Evolutionary conservation across 2,113 vertebrate species (phyloP), one percentile per base, ranked within the genome.

Genomic region (Columba livia): DNA sequence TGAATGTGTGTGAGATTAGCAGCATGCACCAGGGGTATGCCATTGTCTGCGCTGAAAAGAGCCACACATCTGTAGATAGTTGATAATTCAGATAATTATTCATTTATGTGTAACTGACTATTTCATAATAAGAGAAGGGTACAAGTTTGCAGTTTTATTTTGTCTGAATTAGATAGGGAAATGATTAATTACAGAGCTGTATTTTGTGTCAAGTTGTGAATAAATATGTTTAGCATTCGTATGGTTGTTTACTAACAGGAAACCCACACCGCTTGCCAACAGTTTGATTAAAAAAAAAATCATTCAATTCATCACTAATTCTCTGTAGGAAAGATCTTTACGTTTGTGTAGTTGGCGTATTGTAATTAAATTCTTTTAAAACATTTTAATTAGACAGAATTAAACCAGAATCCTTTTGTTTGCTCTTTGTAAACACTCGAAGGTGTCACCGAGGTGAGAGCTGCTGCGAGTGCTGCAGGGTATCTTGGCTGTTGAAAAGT

Each of bases 21-120:
- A 75, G 79, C 40, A 51, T 95, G 95, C 97, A 96, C 96, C 95
- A 93, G 89, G 87, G 94, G 82, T 96, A 69, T 88, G 93, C 81
- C 92, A 97, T 98, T 98, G 98, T 98, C 96, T 96, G 85, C 77
- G 40, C 91, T 96, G 91, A 97, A 97, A 97, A 97, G 97, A 98
- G 94, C 95, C 82, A 47, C 64, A 93, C 98, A 98, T 98, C 96
- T 98, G 98, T 97, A 98, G 97, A 98, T 97, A 96, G 95, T 92
- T 96, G 98, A 98, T 98, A 98, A 98, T 98, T 97, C 90, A 90
- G 95, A 97, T 97, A 97, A 97, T 97, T 97, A 96, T 83, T 95
- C 97, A 96, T 85, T 91, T 97, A 84, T 96, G 90, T 96, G 79
- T 97, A 90, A 96, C 96, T 94, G 97, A 97, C 86, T 97, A 23